These are phyloP conservation scores for Ophion ellenae DNA, from an alignment of 2,888 invertebrate species.

Conservation along the genomic window DNA sequence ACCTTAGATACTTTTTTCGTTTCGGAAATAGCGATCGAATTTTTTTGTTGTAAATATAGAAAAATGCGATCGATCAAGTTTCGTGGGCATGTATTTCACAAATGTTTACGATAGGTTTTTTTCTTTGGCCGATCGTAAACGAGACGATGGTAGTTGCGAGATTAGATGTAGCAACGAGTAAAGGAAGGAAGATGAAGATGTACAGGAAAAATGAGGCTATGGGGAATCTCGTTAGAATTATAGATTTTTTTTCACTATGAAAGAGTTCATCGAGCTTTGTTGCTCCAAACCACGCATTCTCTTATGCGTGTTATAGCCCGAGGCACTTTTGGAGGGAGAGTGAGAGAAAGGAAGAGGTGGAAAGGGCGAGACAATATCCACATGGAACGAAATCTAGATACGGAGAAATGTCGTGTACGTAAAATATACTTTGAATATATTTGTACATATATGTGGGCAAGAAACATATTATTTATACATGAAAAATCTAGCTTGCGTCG, in stretches of 20 bases:
- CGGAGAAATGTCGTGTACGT: neutral
- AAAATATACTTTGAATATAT: neutral
- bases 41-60: neutral
- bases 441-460: neutral
- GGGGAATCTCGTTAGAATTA: conserved; percentile 40
- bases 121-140: neutral
- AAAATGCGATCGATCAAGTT: neutral
- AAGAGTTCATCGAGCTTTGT: conserved; percentile 23
- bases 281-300: conserved; percentile 35
- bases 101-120: neutral
- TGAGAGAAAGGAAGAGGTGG: neutral
- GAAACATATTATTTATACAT: neutral
- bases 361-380: neutral
- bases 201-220: conserved; percentile 39
- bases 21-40: neutral
- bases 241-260: neutral
- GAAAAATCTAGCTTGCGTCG: neutral
- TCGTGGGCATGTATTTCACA: neutral
- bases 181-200: conserved; percentile 13
- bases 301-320: conserved; percentile 16
- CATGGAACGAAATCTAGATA: conserved; percentile 16
- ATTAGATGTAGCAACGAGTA: neutral
- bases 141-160: neutral
- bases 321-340: conserved; percentile 13
- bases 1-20: neutral